A percentile compares a stretch with the other conserved stretches of the same genome.
Evolutionary conservation across 2,797 vertebrate genomes (phyloP).

Genomic region (Enteromius fasciolatus): DNA sequence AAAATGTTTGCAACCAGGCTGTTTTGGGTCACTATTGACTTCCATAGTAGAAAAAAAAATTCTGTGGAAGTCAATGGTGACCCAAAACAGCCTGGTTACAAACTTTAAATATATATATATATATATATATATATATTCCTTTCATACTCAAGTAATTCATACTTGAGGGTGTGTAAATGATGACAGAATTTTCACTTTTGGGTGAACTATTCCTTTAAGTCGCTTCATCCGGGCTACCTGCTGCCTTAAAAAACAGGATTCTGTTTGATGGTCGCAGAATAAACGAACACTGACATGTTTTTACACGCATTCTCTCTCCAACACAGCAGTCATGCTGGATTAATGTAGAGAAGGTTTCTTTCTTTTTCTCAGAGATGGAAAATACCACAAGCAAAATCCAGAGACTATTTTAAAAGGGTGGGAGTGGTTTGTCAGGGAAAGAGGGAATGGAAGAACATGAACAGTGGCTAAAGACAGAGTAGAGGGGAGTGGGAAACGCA

Average conservation of each 20-base stretch:
- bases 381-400: slow-evolving; percentile 63
- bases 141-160: too few relatives aligned
- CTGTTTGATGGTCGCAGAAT: slow-evolving; percentile 28
- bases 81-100: too few relatives aligned
- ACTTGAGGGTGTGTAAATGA: too few relatives aligned
- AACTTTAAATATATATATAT: too few relatives aligned
- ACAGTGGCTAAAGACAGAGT: slow-evolving; percentile 3
- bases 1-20: too few relatives aligned
- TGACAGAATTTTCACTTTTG: too few relatives aligned
- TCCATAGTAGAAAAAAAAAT: too few relatives aligned
- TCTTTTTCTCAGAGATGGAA: slow-evolving; percentile 65
- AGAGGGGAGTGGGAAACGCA: not conserved
- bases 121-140: too few relatives aligned
- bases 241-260: slow-evolving; percentile 9
- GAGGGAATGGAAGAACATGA: slow-evolving; percentile 38
- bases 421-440: slow-evolving; percentile 35
- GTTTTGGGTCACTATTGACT: too few relatives aligned
- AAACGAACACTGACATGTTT: slow-evolving; percentile 32
- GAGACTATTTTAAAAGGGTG: slow-evolving; percentile 24
- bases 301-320: slow-evolving; percentile 23
- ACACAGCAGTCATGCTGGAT: slow-evolving; percentile 21
- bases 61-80: too few relatives aligned
- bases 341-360: slow-evolving; percentile 28
- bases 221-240: not conserved
- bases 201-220: not conserved